phyloP scores from a whole-genome alignment of 2,113 vertebrate genomes.

The Rhinoptilus africanus region DNA sequence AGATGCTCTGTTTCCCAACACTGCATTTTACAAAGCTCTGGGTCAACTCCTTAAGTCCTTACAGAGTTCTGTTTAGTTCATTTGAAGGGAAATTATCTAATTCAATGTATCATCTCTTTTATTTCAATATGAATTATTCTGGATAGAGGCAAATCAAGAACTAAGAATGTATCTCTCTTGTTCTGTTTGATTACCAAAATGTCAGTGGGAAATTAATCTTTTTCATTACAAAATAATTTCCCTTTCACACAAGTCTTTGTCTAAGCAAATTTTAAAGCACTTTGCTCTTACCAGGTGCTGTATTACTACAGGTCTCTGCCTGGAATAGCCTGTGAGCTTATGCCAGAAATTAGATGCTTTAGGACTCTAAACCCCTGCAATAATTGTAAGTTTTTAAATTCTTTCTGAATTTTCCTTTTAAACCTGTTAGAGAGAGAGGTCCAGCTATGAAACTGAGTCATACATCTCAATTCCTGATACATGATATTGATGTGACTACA shows the following conservation, averaged over 20 bases:
- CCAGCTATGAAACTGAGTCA: neutral
- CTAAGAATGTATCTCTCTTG: neutral
- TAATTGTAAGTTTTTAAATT: neutral
- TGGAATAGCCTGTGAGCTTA: neutral
- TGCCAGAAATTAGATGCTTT: neutral
- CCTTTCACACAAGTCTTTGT: neutral
- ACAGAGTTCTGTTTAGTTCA: neutral
- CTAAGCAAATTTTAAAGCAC: neutral
- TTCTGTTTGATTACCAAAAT: neutral
- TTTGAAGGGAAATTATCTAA: neutral
- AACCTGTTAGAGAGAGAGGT: neutral
- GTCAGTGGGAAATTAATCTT: neutral
- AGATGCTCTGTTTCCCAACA: constrained; percentile 12
- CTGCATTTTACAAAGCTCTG: constrained; percentile 9
- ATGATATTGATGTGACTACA: neutral
- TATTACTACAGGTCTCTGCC: neutral
- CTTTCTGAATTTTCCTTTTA: neutral
- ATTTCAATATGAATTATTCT: neutral
- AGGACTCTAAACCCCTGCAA: neutral
- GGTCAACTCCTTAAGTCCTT: neutral
- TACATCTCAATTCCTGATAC: neutral
- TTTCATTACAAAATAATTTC: neutral
- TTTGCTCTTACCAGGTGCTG: neutral
- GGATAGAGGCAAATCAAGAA: neutral
- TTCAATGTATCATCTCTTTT: neutral